A percentile compares a stretch with the other conserved stretches of the same genome.
Conservation (phyloP, 2,888 invertebrate species). For the Agonopterix arenella region DNA sequence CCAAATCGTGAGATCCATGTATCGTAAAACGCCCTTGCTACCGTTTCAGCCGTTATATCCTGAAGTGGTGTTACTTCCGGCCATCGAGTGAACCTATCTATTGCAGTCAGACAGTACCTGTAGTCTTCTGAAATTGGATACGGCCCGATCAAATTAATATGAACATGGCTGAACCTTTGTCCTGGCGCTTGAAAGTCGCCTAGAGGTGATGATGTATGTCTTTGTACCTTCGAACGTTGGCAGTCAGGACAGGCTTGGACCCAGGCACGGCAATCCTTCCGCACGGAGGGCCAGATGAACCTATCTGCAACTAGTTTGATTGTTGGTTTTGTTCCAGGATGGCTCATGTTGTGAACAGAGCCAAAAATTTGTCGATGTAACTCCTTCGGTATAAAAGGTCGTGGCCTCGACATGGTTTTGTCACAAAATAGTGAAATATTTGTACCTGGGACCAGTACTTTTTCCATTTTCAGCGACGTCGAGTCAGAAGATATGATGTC, state of each 20-base stretch:
- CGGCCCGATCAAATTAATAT: constrained; percentile 5
- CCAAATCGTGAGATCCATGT: too few species aligned
- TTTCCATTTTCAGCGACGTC: constrained; percentile 11
- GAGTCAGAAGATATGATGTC: neutral
- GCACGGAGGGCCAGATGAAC: constrained; percentile 9
- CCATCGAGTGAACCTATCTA: too few species aligned
- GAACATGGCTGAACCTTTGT: constrained; percentile 27
- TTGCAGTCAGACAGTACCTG: too few species aligned
- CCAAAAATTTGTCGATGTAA: constrained; percentile 5
- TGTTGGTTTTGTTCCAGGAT: neutral
- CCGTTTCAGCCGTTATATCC: too few species aligned
- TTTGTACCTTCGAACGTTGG: constrained; percentile 30
- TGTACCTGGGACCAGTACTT: constrained; percentile 7
- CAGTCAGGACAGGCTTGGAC: constrained; percentile 27
- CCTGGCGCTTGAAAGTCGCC: neutral
- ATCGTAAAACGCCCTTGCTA: too few species aligned
- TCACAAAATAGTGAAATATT: constrained; percentile 14
- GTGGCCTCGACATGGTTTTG: constrained; percentile 7
- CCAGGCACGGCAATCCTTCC: constrained; percentile 32
- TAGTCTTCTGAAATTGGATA: too few species aligned
- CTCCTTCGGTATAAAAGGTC: constrained; percentile 7
- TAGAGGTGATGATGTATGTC: constrained; percentile 18
- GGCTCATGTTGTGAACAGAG: too few species aligned
- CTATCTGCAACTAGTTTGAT: constrained; percentile 23
- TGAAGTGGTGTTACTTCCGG: too few species aligned